A percentile compares a stretch with the other conserved stretches of the same genome.
Conservation (phyloP, 2,797 vertebrate genomes). For the Sebastes taczanowskii region DNA sequence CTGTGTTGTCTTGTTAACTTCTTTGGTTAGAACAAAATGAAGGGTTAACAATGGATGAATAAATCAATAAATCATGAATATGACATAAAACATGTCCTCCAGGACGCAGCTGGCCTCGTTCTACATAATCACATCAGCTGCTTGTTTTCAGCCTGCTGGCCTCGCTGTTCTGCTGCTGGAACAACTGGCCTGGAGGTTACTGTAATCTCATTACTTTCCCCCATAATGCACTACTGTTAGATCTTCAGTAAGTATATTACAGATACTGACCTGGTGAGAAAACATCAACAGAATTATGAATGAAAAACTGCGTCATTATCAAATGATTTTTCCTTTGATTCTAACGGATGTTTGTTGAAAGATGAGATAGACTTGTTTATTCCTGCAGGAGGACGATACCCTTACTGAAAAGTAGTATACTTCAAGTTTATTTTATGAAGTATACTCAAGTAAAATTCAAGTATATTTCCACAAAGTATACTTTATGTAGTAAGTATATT, state of each 20-base stretch:
- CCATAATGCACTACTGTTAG: background rate
- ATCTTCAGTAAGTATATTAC: background rate
- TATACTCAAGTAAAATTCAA: too few species aligned
- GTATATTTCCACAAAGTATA: too few species aligned
- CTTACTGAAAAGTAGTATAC: too few species aligned
- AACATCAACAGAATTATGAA: background rate
- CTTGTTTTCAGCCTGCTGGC: conserved; percentile 5
- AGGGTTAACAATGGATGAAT: background rate
- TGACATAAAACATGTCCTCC: conserved; percentile 12
- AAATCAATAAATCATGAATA: background rate
- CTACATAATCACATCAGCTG: conserved; percentile 43
- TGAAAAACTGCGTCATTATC: background rate
- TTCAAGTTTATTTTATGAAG: too few species aligned
- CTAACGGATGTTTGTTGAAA: too few species aligned
- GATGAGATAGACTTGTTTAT: too few species aligned
- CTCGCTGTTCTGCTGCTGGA: conserved; percentile 20
- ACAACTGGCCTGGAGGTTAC: conserved; percentile 33
- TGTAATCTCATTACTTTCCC: conserved; percentile 37
- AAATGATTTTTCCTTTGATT: too few species aligned
- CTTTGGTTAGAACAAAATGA: background rate
- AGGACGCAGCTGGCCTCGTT: background rate
- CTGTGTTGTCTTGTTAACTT: background rate
- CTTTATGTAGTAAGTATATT: too few species aligned
- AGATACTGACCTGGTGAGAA: background rate
- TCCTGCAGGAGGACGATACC: too few species aligned